Base-by-base conservation (phyloP, 2,888 invertebrate species). In the Bugulina stolonifera region DNA sequence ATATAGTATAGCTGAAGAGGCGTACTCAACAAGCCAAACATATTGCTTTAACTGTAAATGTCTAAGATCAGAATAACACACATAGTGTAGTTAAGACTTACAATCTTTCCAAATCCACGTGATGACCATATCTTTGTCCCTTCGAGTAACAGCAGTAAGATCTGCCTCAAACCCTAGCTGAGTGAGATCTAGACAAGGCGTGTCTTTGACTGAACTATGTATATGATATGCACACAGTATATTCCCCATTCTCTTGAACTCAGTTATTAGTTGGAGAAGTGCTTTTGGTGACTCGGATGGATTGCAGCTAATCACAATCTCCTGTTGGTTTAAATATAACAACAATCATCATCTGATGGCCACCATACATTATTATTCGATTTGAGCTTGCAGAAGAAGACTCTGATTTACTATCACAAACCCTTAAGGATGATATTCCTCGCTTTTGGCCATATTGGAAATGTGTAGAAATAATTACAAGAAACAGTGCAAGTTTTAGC, bases 101-200 rank as follows among this genome's bases (percentile, higher is more conserved):
- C 91, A 89, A 85, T 89, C 86, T 87, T 91, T 92, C 89, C 91
- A 92, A 80, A 93, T 90, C 79, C 92, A 84, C 77, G 88, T 88
- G 35, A 92, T 76, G 73, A 88, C 87, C 32, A 90, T 79, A 78
- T 83, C 81, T 55, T 85, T 86, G 80, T 76, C 80, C 34, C 75
- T 77, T 74, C 87, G 35, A 72, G 52, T 1, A 72, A 58, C 1
- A 34, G 54, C 34, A 34, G 35, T 10, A 74, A 73, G 54, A 76
- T 76, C 27, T 73, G 29, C 1, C 54, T 75, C 64, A 77, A 75
- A 55, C 77, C 72, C n/a, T 29, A 2, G 43, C 54, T 3, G 69
- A 73, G 3, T 79, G 73, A 43, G 76, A 75, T 35, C 77, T 75
- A 10, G 87, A 84, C 73, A 88, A 79, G 1, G 71, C 73, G 0